A percentile compares a stretch with the other conserved stretches of the same genome.
These are phyloP conservation scores for Eleginops maclovinus DNA, from an alignment of 2,113 vertebrate species.

Conservation along the genomic window DNA sequence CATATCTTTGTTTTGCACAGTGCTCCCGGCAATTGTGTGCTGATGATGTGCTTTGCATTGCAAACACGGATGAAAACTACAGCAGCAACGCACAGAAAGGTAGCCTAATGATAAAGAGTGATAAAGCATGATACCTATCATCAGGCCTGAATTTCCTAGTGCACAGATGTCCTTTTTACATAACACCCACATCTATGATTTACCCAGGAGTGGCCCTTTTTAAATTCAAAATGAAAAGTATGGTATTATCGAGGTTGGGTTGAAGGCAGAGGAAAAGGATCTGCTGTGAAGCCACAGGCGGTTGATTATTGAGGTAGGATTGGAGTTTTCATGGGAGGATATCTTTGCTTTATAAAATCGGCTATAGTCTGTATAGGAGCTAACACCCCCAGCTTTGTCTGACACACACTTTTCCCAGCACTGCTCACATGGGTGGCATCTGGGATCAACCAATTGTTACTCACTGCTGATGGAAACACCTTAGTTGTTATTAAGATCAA, in stretches of 20 bases:
- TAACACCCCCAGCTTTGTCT: slow-evolving; percentile 8
- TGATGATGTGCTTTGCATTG: not conserved
- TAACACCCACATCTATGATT: not conserved
- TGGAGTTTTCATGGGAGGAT: slow-evolving; percentile 11
- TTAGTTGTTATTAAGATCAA: slow-evolving; percentile 22
- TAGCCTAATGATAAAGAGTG: slow-evolving; percentile 19
- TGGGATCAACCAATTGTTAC: slow-evolving; percentile 38
- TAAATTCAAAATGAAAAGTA: slow-evolving; percentile 3
- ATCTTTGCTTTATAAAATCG: slow-evolving; percentile 40
- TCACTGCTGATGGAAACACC: slow-evolving; percentile 26
- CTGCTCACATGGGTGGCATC: slow-evolving; percentile 16
- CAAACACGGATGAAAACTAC: not conserved
- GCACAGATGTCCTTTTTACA: not conserved
- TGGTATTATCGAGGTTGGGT: slow-evolving; percentile 8
- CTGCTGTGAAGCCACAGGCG: not conserved
- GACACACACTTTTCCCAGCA: slow-evolving; percentile 30
- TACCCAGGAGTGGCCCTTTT: not conserved
- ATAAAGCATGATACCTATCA: slow-evolving; percentile 4
- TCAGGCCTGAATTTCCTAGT: slow-evolving; percentile 29
- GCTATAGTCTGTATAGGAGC: slow-evolving; percentile 33
- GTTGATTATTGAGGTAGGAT: not conserved
- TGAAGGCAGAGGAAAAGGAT: slow-evolving; percentile 10
- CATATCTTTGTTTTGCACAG: not conserved
- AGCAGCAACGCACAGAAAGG: not conserved
- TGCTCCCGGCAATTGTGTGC: not conserved